phyloP scores from a whole-genome alignment of 2,797 vertebrate genomes.

The Danio kyathit region DNA sequence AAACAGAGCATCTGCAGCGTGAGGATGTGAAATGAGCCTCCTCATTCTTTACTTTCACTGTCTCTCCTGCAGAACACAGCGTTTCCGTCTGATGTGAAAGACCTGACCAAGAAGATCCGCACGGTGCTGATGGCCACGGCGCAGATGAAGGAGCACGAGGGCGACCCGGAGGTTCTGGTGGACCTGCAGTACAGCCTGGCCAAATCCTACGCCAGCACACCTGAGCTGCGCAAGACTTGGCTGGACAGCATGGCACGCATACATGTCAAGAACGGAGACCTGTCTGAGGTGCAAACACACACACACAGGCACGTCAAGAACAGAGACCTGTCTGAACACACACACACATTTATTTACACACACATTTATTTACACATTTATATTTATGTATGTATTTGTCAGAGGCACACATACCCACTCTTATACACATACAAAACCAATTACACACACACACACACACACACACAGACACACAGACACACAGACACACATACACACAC shows the following conservation, averaged over 20 bases:
- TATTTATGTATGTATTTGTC: too few species aligned
- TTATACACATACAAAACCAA: too few species aligned
- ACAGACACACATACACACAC: too few species aligned
- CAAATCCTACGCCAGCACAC: constrained; percentile 97
- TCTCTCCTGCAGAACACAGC: constrained; percentile 86
- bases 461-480: too few species aligned
- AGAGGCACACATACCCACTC: too few species aligned
- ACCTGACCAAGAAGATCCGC: constrained; percentile 95
- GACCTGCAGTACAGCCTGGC: constrained; percentile 98
- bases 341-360: too few species aligned
- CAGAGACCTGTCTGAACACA: too few species aligned
- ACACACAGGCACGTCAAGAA: not conserved
- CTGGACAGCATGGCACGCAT: constrained; percentile 98
- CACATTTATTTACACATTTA: too few species aligned
- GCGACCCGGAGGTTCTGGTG: constrained; percentile 97
- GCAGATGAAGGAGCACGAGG: constrained; percentile 98
- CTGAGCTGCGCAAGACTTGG: constrained; percentile 97
- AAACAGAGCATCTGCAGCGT: too few species aligned
- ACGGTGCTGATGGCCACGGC: constrained; percentile 98
- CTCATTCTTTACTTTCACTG: too few species aligned
- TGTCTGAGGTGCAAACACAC: constrained; percentile 86
- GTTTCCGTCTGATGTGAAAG: constrained; percentile 96
- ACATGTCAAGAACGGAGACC: constrained; percentile 96
- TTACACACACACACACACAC: too few species aligned
- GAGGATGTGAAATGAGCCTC: too few species aligned